These are phyloP conservation scores for Fukomys damarensis DNA, from an alignment of 2,113 vertebrate species.

Conservation along the genomic window DNA sequence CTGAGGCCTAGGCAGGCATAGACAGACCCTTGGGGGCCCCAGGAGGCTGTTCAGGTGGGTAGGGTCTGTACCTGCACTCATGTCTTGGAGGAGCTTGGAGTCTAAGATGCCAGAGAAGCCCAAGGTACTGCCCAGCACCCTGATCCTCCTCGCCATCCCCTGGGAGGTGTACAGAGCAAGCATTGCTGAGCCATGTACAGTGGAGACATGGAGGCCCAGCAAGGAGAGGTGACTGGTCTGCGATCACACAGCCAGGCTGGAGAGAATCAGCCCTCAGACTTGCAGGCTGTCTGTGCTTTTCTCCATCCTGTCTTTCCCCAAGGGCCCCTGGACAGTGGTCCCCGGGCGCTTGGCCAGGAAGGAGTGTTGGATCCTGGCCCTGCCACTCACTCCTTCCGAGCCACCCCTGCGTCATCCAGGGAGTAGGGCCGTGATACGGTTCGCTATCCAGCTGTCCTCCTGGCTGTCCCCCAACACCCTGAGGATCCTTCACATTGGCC, in stretches of 20 bases:
- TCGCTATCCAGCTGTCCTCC: not conserved
- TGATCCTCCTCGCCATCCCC: not conserved
- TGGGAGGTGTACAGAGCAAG: not conserved
- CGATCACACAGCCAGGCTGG: not conserved
- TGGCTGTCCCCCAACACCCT: not conserved
- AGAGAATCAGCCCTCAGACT: not conserved
- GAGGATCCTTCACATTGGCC: not conserved
- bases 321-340: not conserved
- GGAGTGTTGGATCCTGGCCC: not conserved
- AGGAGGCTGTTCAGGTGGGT: not conserved
- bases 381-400: not conserved
- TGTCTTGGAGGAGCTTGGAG: not conserved
- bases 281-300: not conserved
- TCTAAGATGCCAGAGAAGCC: not conserved
- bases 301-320: rapidly evolving
- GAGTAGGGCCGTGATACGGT: not conserved
- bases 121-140: not conserved
- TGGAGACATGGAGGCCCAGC: not conserved
- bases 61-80: rapidly evolving
- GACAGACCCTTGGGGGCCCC: not conserved
- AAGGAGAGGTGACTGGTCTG: not conserved
- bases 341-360: not conserved
- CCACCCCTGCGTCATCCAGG: not conserved
- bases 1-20: not conserved
- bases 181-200: not conserved